A percentile compares a stretch with the other conserved stretches of the same genome.
phyloP scores from a whole-genome alignment of 2,797 vertebrate genomes.

The Graptemys geographica region DNA sequence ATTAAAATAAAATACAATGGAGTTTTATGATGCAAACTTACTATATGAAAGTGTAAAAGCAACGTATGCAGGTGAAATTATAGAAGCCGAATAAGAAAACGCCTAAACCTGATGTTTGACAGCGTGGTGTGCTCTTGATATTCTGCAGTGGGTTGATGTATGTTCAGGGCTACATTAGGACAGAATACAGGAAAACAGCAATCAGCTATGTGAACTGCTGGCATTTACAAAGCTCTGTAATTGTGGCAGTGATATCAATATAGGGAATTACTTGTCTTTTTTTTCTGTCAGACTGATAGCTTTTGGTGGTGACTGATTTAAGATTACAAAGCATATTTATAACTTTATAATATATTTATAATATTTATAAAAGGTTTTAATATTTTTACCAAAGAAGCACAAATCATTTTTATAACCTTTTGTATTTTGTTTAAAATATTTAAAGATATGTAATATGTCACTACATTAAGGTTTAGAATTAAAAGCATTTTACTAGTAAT shows the following conservation, averaged over 20 bases:
- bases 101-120: constrained; percentile 8
- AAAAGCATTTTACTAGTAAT: not conserved
- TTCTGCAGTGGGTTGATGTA: rapidly evolving
- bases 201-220: constrained; percentile 4
- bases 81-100: constrained; percentile 20
- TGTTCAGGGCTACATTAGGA: not conserved
- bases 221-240: rapidly evolving
- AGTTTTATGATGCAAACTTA: rapidly evolving
- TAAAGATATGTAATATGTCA: not conserved
- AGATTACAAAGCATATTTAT: not conserved
- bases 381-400: not conserved
- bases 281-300: not conserved
- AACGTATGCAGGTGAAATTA: not conserved
- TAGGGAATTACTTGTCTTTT: not conserved
- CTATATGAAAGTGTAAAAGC: not conserved
- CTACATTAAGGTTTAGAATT: not conserved
- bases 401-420: not conserved
- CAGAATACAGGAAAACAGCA: constrained; percentile 18
- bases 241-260: not conserved
- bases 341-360: too few relatives aligned
- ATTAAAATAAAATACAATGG: not conserved
- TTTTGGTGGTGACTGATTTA: constrained; percentile 6
- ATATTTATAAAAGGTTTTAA: too few relatives aligned
- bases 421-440: not conserved
- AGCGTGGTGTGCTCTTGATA: not conserved